Percentiles rank a stretch among this genome's conserved stretches.
These are phyloP conservation scores for Papilio xuthus DNA, from an alignment of 1,140 invertebrate species.

Conservation along the genomic window DNA sequence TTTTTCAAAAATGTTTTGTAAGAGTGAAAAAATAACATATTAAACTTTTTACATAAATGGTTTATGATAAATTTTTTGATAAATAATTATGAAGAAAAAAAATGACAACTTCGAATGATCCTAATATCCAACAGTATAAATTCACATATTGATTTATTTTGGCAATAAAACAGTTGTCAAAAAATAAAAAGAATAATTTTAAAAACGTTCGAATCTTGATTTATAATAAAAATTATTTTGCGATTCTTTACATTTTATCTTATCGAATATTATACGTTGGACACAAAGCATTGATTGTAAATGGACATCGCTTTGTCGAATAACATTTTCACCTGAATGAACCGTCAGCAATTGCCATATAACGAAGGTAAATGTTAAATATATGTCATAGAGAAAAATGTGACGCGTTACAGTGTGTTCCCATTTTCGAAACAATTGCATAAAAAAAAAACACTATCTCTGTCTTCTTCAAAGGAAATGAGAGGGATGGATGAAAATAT, in stretches of 20 bases:
- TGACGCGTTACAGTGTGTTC: not conserved
- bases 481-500: not conserved
- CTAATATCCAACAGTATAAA: too few relatives aligned
- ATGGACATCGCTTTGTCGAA: conserved; percentile 19
- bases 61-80: too few relatives aligned
- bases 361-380: not conserved
- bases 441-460: not conserved
- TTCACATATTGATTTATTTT: too few relatives aligned
- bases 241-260: not conserved
- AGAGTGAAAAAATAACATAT: too few relatives aligned
- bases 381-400: not conserved
- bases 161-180: too few relatives aligned
- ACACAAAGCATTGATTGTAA: not conserved
- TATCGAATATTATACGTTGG: not conserved
- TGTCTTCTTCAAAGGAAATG: not conserved
- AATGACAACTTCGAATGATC: too few relatives aligned
- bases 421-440: not conserved
- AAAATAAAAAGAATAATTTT: too few relatives aligned
- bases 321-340: conserved; percentile 11
- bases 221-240: too few relatives aligned
- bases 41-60: too few relatives aligned
- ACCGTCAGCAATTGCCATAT: not conserved
- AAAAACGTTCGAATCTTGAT: too few relatives aligned
- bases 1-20: too few relatives aligned
- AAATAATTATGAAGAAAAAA: too few relatives aligned